Evolutionary conservation across 2,888 invertebrate species (phyloP), one percentile per base, ranked within the genome.

Genomic region (Melangyna quadrimaculata): DNA sequence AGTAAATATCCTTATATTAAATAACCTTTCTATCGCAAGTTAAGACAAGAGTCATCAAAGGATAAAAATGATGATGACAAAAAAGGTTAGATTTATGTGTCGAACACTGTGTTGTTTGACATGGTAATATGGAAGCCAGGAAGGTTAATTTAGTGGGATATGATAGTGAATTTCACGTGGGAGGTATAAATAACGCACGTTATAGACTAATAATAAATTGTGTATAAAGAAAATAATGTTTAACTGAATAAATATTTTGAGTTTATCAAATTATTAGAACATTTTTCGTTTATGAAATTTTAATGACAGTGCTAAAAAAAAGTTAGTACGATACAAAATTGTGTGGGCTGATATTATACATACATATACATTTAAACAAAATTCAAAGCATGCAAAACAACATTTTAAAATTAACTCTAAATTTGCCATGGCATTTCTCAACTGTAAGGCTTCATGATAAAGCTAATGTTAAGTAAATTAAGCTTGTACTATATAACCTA

Each of bases 71-170:
- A 32, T 9, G 7, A 43, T 67, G 53, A 37, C 35, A 40, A 37
- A 63, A 71, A 63, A n/a, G 32, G n/a, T 35, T 24, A 69, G 69
- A 83, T 83, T 83, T 78, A 78, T 83, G 70, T 32, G 73, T 67
- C 71, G 71, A 53, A 72, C 71, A 67, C 67, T 35, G 19, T 35
- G 19, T 63, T 53, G 53, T 67, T 61, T 69, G 81, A 72, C 57
- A 40, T 29, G 17, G 43, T 59, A 67, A 37, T 37, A 37, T 37
- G 10, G 14, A 9, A 59, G 40, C 61, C 53, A 35, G 61, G 27
- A 45, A 14, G 74, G 55, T 80, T 80, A 74, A 74, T 80, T 80
- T 74, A 74, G 74, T 63, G 48, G 40, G 40, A 43, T 73, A 72
- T 24, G 57, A 35, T n/a, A n/a, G n/a, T 24, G 22, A 51, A 57